Conservation (phyloP, 2,797 vertebrate genomes). For the Ataeniobius toweri region DNA sequence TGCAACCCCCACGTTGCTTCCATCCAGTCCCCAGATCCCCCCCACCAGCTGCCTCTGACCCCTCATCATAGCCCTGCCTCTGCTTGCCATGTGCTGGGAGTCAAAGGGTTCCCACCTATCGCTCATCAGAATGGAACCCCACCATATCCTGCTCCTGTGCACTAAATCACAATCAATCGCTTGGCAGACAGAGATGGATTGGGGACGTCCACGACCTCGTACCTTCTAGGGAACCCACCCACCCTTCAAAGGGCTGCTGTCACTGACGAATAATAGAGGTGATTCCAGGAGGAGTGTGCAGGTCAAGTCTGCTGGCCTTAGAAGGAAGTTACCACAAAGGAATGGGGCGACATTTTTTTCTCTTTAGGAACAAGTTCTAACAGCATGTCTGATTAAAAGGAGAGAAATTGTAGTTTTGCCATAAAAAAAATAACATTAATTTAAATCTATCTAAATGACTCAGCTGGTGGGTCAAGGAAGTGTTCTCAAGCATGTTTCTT, state of each 20-base stretch:
- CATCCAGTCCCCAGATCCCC: slow-evolving; percentile 51
- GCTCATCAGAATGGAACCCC: slow-evolving; percentile 75
- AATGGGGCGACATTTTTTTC: slow-evolving; percentile 64
- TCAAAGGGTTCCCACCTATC: slow-evolving; percentile 77
- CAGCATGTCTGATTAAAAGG: slow-evolving; percentile 56
- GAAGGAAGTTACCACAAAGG: slow-evolving; percentile 76
- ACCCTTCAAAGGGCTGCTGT: slow-evolving; percentile 71
- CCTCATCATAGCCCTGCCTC: slow-evolving; percentile 69
- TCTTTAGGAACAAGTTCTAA: slow-evolving; percentile 59
- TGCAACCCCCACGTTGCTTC: slow-evolving; percentile 41
- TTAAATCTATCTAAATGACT: slow-evolving; percentile 32
- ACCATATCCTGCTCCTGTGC: slow-evolving; percentile 57
- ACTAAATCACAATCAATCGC: slow-evolving; percentile 76
- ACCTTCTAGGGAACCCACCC: slow-evolving; percentile 61
- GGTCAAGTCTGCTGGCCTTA: slow-evolving; percentile 76
- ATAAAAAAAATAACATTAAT: slow-evolving; percentile 14
- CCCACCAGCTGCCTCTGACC: slow-evolving; percentile 82
- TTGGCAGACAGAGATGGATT: slow-evolving; percentile 83
- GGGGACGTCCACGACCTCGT: slow-evolving; percentile 69
- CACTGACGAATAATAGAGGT: slow-evolving; percentile 74
- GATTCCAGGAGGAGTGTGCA: slow-evolving; percentile 62
- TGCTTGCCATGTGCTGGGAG: slow-evolving; percentile 77
- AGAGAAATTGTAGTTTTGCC: slow-evolving; percentile 31
- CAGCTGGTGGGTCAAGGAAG: not conserved
- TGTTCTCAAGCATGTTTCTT: not conserved